These are phyloP conservation scores for Coracopsis vasa DNA, from an alignment of 2,113 vertebrate genomes.

Conservation along the genomic window DNA sequence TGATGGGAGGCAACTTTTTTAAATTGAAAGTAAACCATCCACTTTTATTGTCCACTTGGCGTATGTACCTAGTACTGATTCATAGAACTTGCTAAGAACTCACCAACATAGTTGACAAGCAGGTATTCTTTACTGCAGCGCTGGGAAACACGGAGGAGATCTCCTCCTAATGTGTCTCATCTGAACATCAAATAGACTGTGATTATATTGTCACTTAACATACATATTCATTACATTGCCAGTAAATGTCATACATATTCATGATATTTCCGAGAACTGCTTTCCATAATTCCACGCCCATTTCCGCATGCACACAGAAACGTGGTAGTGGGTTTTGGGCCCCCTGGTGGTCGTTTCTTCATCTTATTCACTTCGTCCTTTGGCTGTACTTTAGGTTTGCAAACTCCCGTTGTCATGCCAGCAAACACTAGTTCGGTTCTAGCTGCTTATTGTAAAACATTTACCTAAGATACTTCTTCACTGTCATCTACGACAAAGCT, in stretches of 20 bases:
- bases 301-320: not conserved
- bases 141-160: not conserved
- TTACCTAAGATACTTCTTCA: not conserved
- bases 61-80: not conserved
- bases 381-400: not conserved
- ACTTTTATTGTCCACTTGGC: not conserved
- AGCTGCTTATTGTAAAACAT: too few relatives aligned
- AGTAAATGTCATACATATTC: not conserved
- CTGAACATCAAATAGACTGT: not conserved
- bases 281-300: not conserved
- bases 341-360: not conserved
- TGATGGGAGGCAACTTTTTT: not conserved
- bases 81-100: not conserved
- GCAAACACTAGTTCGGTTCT: not conserved
- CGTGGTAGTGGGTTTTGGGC: not conserved
- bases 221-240: not conserved
- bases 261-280: not conserved
- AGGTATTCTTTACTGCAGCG: not conserved
- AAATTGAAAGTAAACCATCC: not conserved
- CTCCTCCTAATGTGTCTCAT: not conserved
- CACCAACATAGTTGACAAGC: not conserved
- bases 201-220: not conserved
- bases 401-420: not conserved
- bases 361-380: not conserved
- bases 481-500: not conserved